Evolutionary conservation across 1,140 invertebrate genomes (phyloP).

Genomic region (Orius laevigatus): DNA sequence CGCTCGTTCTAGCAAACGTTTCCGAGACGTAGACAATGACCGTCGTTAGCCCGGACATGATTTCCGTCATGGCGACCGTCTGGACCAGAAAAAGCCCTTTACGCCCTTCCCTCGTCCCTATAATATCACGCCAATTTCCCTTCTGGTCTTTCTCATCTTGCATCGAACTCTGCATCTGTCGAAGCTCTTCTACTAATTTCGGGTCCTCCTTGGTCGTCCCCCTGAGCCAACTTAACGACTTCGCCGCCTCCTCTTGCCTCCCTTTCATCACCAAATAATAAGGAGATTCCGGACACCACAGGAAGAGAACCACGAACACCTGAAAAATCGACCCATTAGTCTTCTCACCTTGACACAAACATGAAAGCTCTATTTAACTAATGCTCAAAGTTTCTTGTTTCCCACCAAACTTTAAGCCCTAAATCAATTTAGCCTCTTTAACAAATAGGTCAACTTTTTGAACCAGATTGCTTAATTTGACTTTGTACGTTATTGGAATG

Average conservation of each 20-base stretch:
- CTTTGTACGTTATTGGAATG: too few relatives aligned
- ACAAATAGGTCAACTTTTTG: too few relatives aligned
- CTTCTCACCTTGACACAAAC: too few relatives aligned
- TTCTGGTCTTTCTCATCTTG: conserved; percentile 13
- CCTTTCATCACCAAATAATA: conserved; percentile 45
- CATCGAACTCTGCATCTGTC: conserved; percentile 16
- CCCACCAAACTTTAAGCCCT: too few relatives aligned
- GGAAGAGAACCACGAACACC: conserved; percentile 45
- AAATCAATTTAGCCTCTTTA: too few relatives aligned
- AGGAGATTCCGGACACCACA: conserved; percentile 69
- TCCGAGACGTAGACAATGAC: conserved; percentile 19
- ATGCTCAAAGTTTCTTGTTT: too few relatives aligned
- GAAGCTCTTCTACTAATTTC: conserved; percentile 16
- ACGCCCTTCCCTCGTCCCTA: conserved; percentile 14
- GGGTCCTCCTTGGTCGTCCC: conserved; percentile 18
- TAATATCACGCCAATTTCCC: conserved; percentile 15
- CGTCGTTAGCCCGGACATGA: conserved; percentile 19
- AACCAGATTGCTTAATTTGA: too few relatives aligned
- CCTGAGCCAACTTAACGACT: conserved; percentile 47
- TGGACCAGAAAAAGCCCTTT: conserved; percentile 20
- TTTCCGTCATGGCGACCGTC: conserved; percentile 17
- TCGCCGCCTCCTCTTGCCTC: conserved; percentile 40
- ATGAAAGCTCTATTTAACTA: too few relatives aligned
- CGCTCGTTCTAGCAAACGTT: conserved; percentile 16
- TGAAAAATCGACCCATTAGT: background rate